Base-by-base conservation (phyloP, 2,113 vertebrate genomes). In the Scophthalmus maximus region DNA sequence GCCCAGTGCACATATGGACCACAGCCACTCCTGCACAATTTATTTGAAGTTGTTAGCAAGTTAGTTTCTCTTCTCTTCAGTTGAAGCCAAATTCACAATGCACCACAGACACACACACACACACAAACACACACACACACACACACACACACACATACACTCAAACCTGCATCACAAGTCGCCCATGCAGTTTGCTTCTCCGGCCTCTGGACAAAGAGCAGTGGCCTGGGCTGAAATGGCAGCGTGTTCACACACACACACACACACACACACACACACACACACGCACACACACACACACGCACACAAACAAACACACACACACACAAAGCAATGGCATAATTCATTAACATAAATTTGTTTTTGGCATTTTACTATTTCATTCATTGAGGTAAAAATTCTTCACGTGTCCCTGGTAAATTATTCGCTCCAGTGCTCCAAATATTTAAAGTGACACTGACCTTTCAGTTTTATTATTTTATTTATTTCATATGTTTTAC, bases 11-110 rank as follows among this genome's bases (percentile, higher is more conserved):
- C 34, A 29, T 4, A 36, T 40, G 55, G 10, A 17, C 1, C 17
- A 3, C 6, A 73, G 20, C 20, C 1, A 2, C 15, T 17, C 34
- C 11, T 12, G 34, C 34, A 36, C 12, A 2, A 36, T 36, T 72
- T 23, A 20, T 25, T 69, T 5, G n/a, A 55, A 69, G 47, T 8
- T 64, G 20, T 62, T 15, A 12, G 55, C 8, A 1, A 49, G 14
- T 34, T 26, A 0, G 12, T 23, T 7, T 32, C 1, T 44, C 3
- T 22, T 1, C 22, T 17, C 61, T 69, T 63, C 61, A 51, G 38
- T 42, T 52, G 52, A 2, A 52, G 27, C 17, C 52, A 81, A 75
- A 68, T 27, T n/a, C 23, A 23, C 38, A 59, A 9, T 12, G 15
- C 44, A 29, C 17, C 22, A 27, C 36, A n/a, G 11, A 11, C 46